A percentile compares a stretch with the other conserved stretches of the same genome.
These are phyloP conservation scores for Circaetus gallicus DNA, from an alignment of 2,113 vertebrate genomes.

Conservation along the genomic window DNA sequence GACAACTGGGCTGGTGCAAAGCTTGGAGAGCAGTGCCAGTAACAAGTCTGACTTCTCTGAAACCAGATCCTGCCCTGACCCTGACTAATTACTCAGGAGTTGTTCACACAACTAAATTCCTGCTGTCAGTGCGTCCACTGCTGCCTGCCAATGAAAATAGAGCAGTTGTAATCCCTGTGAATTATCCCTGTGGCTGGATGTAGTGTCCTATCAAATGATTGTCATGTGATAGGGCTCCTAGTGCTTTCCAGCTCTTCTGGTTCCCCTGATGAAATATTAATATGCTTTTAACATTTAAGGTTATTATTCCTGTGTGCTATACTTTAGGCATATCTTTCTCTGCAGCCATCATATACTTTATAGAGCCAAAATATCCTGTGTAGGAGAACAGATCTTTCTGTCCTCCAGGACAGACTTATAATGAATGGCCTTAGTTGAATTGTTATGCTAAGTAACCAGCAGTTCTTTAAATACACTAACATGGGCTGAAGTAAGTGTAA, in stretches of 20 bases:
- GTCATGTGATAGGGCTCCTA: conserved; percentile 51
- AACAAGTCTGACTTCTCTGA: conserved; percentile 52
- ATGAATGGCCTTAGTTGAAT: conserved; percentile 39
- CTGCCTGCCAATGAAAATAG: conserved; percentile 52
- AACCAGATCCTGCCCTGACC: conserved; percentile 62
- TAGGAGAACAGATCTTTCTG: conserved; percentile 33
- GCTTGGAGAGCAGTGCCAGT: conserved; percentile 9
- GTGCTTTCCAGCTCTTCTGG: conserved; percentile 23
- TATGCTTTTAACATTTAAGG: conserved; percentile 33
- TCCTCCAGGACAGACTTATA: conserved; percentile 33
- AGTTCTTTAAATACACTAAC: conserved; percentile 32
- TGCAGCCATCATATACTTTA: not conserved
- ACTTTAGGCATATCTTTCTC: not conserved
- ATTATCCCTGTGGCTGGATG: conserved; percentile 59
- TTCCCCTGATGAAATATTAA: conserved; percentile 15
- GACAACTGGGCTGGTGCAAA: not conserved
- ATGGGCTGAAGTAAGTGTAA: not conserved
- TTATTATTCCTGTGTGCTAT: not conserved
- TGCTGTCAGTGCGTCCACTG: conserved; percentile 9
- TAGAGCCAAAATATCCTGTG: not conserved
- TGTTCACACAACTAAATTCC: conserved; percentile 61
- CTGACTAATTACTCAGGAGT: conserved; percentile 68
- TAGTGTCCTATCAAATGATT: conserved; percentile 56
- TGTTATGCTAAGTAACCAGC: conserved; percentile 46
- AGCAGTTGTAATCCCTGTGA: conserved; percentile 57